Evolutionary conservation across 1,140 invertebrate species (phyloP), one percentile per base, ranked within the genome.

Genomic region (Gerris buenoi): DNA sequence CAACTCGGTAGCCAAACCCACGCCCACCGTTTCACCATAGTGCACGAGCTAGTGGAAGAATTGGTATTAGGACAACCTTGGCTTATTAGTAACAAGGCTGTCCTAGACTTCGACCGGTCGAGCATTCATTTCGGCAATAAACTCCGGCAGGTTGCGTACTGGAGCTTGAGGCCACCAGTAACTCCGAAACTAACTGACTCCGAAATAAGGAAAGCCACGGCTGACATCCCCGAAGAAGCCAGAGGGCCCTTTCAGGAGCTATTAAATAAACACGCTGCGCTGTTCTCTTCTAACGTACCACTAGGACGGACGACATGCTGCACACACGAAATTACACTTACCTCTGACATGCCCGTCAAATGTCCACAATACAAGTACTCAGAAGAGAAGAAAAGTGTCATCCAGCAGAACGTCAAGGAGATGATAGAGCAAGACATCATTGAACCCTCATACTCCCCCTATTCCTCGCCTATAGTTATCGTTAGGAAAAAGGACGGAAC

Each of bases 401-500:
- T 71, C 2, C 46, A 70, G 26, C 25, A 70, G 10, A 68, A 73
- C 56, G 65, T 73, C 0, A 29, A 70, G 1, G 57, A 70, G 29
- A 74, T 79, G 74, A 57, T 79, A 1, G 25, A 69, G 14, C 64
- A 73, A 2, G 74, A 70, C 1, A 69, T 81, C 0, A 77, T 81
- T 1, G 75, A 78, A 69, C 76, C 77, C 0, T 76, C 76, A 3
- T 70, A 72, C 0, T 77, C 75, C 13, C 71, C 77, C 0, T 85
- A 80, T 76, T 71, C 75, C 14, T 75, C 76, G 0, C 81, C 79
- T 0, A 69, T 81, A 0, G 75, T 83, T 0, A 63, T 83, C 13
- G 77, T 82, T 0, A 72, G 74, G 68, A 86, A 85, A 67, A 79
- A 80, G 33, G 78, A 82, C 66, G 76, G 75, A 2, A 69, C 68